Evolutionary conservation across 2,888 invertebrate genomes (phyloP).

Genomic region (Acanthosepion lycidas): DNA sequence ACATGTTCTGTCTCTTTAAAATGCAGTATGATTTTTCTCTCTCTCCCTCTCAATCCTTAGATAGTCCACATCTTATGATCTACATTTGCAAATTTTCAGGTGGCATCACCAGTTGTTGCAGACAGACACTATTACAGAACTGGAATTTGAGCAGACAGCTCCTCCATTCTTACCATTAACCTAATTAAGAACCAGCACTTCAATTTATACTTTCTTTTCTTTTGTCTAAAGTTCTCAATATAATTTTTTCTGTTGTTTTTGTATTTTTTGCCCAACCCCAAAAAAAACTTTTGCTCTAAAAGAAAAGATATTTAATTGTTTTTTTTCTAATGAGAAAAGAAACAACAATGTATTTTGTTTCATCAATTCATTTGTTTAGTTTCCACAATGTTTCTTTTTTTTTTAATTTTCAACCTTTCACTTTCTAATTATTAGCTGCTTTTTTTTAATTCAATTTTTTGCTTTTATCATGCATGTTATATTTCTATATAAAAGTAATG

Average conservation of each 20-base stretch:
- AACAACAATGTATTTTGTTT: neutral
- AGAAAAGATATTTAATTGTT: neutral
- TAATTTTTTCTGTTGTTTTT: neutral
- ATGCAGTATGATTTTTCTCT: too few relatives aligned
- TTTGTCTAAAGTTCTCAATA: neutral
- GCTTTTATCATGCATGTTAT: neutral
- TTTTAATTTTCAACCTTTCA: neutral
- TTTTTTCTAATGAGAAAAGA: neutral
- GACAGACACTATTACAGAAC: neutral
- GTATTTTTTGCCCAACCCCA: neutral
- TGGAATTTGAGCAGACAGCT: neutral
- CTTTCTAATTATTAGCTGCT: neutral
- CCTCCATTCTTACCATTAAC: neutral
- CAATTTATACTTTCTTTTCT: neutral
- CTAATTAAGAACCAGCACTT: constrained; percentile 1
- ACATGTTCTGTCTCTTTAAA: too few relatives aligned
- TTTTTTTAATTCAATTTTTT: neutral
- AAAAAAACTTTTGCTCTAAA: neutral
- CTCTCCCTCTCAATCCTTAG: too few relatives aligned
- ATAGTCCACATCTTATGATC: neutral
- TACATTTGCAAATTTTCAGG: neutral
- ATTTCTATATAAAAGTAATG: neutral
- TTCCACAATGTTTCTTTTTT: neutral
- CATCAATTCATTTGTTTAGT: neutral
- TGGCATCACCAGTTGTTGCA: neutral